These are phyloP conservation scores for Microtus ochrogaster DNA, from an alignment of 2,113 vertebrate genomes.

Conservation along the genomic window DNA sequence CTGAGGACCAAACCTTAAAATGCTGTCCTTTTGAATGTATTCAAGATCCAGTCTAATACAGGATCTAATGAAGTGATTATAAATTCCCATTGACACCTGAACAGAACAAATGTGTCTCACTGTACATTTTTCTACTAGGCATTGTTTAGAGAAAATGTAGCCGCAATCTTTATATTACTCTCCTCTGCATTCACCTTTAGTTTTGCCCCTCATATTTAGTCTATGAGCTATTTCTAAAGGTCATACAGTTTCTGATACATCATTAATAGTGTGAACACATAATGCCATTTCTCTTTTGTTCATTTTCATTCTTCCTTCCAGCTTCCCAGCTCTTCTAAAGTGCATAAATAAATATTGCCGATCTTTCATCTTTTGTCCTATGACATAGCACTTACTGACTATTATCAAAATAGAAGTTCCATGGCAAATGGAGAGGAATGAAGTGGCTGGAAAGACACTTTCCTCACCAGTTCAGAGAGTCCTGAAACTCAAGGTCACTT, in stretches of 20 bases:
- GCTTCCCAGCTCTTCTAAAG: not conserved
- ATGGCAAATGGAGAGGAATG: constrained; percentile 29
- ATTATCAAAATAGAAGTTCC: constrained; percentile 41
- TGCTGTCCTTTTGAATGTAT: not conserved
- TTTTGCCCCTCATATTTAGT: constrained; percentile 24
- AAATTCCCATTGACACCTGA: constrained; percentile 7
- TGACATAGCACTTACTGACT: constrained; percentile 23
- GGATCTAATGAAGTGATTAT: not conserved
- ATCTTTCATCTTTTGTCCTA: constrained; percentile 29
- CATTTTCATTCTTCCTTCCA: constrained; percentile 5
- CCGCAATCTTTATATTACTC: not conserved
- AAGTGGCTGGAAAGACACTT: not conserved
- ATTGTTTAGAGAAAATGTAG: constrained; percentile 41
- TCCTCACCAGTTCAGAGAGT: constrained; percentile 39
- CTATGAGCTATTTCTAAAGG: constrained; percentile 8
- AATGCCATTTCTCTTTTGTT: constrained; percentile 20
- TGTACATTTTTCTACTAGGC: not conserved
- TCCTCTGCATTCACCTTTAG: not conserved
- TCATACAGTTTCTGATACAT: not conserved
- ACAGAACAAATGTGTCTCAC: not conserved
- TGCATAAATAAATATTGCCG: not conserved
- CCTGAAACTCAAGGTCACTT: constrained; percentile 60
- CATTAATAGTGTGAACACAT: not conserved
- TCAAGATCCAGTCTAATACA: not conserved
- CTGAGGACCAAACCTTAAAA: not conserved